A percentile compares a stretch with the other conserved stretches of the same genome.
Evolutionary conservation across 2,888 invertebrate genomes (phyloP).

Genomic region (Melanchra persicariae): DNA sequence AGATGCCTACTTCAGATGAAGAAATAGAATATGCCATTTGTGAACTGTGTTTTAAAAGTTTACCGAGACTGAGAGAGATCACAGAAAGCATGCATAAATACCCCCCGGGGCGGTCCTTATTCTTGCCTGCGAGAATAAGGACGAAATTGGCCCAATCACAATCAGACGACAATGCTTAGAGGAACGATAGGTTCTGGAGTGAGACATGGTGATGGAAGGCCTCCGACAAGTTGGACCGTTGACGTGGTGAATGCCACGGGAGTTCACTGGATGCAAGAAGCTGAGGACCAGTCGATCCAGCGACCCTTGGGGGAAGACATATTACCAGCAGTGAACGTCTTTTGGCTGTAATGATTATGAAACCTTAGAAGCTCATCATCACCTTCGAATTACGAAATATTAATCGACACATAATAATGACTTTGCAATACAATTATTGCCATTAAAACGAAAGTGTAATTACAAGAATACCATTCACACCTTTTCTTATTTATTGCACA

Average conservation of each 20-base stretch:
- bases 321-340: neutral
- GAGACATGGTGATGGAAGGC: too few species aligned
- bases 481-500: conserved; percentile 34
- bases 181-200: too few species aligned
- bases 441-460: conserved; percentile 40
- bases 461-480: conserved; percentile 31
- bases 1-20: too few species aligned
- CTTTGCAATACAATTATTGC: conserved; percentile 10
- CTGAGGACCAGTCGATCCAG: neutral
- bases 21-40: too few species aligned
- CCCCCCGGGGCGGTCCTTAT: too few species aligned
- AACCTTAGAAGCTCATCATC: neutral
- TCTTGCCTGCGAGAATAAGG: too few species aligned
- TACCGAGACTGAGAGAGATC: too few species aligned
- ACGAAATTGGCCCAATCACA: neutral
- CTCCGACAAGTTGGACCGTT: neutral
- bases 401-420: neutral
- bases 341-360: neutral
- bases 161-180: neutral
- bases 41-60: too few species aligned
- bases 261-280: neutral
- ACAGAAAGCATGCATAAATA: too few species aligned
- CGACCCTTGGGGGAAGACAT: neutral
- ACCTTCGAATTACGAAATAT: neutral
- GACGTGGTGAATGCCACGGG: neutral